Evolutionary conservation across 2,797 vertebrate species (phyloP).

Genomic region (Paratrypauchen microcephalus): DNA sequence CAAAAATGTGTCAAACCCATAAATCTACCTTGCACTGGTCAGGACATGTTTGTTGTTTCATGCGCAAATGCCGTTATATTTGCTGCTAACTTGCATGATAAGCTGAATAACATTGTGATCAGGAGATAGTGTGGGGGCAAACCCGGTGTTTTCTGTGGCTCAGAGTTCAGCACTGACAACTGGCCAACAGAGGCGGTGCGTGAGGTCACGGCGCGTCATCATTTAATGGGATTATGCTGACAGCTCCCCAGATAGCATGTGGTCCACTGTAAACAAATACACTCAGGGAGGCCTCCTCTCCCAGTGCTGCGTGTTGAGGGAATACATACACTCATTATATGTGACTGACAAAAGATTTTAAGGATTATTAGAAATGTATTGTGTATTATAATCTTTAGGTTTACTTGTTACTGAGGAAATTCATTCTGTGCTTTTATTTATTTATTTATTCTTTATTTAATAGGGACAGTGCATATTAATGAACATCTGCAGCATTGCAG

Average conservation of each 20-base stretch:
- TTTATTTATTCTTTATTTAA: too few species aligned
- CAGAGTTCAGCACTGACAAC: conserved; percentile 28
- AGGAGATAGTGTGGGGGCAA: conserved; percentile 23
- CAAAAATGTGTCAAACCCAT: not conserved
- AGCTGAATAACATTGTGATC: conserved; percentile 20
- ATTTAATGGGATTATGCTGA: conserved; percentile 52
- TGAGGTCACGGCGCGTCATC: conserved; percentile 36
- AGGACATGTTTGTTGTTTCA: not conserved
- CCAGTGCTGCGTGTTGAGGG: not conserved
- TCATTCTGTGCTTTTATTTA: not conserved
- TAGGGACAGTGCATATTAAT: too few species aligned
- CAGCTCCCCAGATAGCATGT: conserved; percentile 19
- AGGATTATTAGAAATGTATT: not conserved
- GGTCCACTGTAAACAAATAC: conserved; percentile 19
- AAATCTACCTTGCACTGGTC: not conserved
- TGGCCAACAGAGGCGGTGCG: conserved; percentile 5
- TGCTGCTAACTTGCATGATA: not conserved
- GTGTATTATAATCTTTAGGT: not conserved
- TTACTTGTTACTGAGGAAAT: not conserved
- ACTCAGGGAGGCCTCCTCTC: conserved; percentile 1
- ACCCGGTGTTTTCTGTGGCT: not conserved
- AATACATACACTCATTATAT: not conserved
- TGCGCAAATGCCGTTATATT: not conserved
- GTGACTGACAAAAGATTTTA: not conserved
- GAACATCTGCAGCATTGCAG: too few species aligned